Evolutionary conservation across 2,797 vertebrate species (phyloP).

Genomic region (Mormyrus hasselquistii): DNA sequence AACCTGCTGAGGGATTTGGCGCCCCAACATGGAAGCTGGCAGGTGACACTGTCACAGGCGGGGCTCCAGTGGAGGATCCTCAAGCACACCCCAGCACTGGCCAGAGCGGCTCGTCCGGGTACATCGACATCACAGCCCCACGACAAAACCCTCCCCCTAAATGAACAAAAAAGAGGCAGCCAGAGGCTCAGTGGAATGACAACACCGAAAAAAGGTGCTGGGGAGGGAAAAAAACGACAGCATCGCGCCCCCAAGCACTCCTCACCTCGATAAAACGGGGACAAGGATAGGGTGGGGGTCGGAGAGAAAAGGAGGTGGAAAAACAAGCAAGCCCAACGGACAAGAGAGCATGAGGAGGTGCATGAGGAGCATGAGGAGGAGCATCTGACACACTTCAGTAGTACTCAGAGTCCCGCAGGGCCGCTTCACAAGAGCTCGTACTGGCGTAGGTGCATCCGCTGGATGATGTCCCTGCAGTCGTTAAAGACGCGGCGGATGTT

Average conservation of each 20-base stretch:
- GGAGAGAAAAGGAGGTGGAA: slow-evolving; percentile 39
- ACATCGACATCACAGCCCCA: slow-evolving; percentile 46
- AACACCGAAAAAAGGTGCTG: slow-evolving; percentile 52
- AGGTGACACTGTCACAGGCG: slow-evolving; percentile 26
- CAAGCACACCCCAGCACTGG: slow-evolving; percentile 40
- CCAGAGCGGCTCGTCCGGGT: slow-evolving; percentile 47
- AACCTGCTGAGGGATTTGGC: slow-evolving; percentile 55
- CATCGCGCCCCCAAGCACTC: slow-evolving; percentile 48
- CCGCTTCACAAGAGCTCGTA: slow-evolving; percentile 93
- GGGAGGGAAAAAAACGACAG: slow-evolving; percentile 38
- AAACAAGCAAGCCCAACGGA: slow-evolving; percentile 20
- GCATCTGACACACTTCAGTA: slow-evolving; percentile 74
- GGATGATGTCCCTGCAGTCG: slow-evolving; percentile 97
- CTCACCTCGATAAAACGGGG: slow-evolving; percentile 41
- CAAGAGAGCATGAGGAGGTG: slow-evolving; percentile 47
- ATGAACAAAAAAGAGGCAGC: slow-evolving; percentile 76
- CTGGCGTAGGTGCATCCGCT: slow-evolving; percentile 98
- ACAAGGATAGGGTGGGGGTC: not conserved
- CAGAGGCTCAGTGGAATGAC: slow-evolving; percentile 77
- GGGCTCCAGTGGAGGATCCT: slow-evolving; percentile 53
- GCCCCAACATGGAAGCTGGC: slow-evolving; percentile 35
- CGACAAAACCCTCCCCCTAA: slow-evolving; percentile 28
- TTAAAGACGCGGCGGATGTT: slow-evolving; percentile 98
- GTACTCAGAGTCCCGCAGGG: slow-evolving; percentile 72
- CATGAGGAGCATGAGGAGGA: slow-evolving; percentile 51